A percentile compares a stretch with the other conserved stretches of the same genome.
Evolutionary conservation across 2,113 vertebrate species (phyloP).

Genomic region (Poeciliopsis turrubarensis): DNA sequence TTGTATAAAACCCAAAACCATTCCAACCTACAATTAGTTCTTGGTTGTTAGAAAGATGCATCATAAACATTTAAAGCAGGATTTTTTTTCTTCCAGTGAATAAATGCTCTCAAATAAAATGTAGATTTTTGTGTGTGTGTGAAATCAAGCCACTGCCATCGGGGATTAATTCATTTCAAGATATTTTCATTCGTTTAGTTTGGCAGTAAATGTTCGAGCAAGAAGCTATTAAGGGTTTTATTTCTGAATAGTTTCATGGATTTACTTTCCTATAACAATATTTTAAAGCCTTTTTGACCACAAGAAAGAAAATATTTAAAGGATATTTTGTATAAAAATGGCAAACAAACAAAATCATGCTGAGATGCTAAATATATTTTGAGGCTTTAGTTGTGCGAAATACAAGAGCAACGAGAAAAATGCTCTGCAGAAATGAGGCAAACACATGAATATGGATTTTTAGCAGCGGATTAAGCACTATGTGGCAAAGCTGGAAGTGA

Average conservation of each 20-base stretch:
- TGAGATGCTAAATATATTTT: not conserved
- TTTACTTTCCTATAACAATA: too few relatives aligned
- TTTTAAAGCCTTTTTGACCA: not conserved
- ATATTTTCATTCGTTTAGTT: not conserved
- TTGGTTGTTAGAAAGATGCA: too few relatives aligned
- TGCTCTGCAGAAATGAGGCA: constrained; percentile 2
- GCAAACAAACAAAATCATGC: not conserved
- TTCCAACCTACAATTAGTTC: too few relatives aligned
- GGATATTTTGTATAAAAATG: not conserved
- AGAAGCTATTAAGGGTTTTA: not conserved
- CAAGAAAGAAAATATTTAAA: not conserved
- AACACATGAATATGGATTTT: constrained; percentile 20
- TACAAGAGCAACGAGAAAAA: constrained; percentile 2
- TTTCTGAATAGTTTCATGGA: not conserved
- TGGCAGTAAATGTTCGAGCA: not conserved
- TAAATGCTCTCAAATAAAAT: not conserved
- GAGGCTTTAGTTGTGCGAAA: not conserved
- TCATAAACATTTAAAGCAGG: not conserved
- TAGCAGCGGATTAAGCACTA: constrained; percentile 20
- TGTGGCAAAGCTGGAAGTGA: constrained; percentile 4
- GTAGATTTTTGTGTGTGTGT: not conserved
- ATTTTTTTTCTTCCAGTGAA: not conserved
- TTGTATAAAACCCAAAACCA: too few relatives aligned
- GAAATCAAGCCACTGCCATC: not conserved
- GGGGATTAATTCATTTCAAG: not conserved